phyloP scores from a whole-genome alignment of 2,888 invertebrate genomes.

The Micoletzkya japonica region DNA sequence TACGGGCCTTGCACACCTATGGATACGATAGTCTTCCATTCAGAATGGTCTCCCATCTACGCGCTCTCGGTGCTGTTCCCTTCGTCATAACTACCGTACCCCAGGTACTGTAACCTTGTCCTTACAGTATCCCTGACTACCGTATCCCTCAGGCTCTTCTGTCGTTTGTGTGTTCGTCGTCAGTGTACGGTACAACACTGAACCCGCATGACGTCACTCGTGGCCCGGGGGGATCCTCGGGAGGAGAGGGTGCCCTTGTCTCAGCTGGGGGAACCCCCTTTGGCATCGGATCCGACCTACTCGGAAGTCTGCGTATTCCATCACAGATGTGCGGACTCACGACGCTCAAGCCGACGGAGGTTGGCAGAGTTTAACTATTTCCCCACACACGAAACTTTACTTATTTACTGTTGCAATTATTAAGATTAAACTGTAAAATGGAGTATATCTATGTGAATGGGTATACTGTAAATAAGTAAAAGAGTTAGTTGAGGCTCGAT shows the following conservation, averaged over 20 bases:
- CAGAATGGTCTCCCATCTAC: constrained; percentile 41
- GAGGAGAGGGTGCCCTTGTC: constrained; percentile 67
- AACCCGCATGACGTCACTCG: constrained; percentile 65
- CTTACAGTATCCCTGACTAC: neutral
- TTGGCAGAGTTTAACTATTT: neutral
- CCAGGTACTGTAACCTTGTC: constrained; percentile 31
- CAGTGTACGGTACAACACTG: constrained; percentile 65
- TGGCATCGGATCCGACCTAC: constrained; percentile 67
- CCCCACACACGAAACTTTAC: neutral
- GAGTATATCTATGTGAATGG: neutral
- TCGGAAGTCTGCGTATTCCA: constrained; percentile 68
- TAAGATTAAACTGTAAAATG: too few relatives aligned
- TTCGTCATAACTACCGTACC: constrained; percentile 67
- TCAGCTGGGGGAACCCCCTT: constrained; percentile 66
- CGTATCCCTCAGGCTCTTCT: constrained; percentile 62
- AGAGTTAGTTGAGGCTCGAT: constrained; percentile 38
- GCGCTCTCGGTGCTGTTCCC: constrained; percentile 66
- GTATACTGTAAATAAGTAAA: neutral
- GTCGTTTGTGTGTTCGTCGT: constrained; percentile 64
- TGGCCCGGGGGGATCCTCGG: constrained; percentile 67
- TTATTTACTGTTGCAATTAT: neutral
- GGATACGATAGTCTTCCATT: neutral
- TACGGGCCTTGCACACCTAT: neutral
- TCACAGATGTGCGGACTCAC: constrained; percentile 67
- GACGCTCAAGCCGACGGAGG: constrained; percentile 66